Conservation (phyloP, 37 sponge, comb jelly and placozoan species). For the Halisarca cf. caerulea region DNA sequence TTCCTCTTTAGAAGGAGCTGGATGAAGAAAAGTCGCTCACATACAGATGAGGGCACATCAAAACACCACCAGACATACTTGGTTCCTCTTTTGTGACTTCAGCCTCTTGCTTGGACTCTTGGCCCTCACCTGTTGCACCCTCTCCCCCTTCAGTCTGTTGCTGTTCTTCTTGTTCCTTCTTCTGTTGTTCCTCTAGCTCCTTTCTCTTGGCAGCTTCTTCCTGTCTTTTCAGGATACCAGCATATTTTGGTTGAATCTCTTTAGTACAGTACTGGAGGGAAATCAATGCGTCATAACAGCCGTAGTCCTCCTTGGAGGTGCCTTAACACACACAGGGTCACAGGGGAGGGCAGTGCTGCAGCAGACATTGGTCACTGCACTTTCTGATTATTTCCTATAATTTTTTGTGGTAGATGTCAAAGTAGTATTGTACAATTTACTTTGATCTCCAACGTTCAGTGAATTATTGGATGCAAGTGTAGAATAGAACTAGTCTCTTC, state of each 20-base stretch:
- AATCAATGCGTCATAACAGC: no score
- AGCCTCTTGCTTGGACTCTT: background rate
- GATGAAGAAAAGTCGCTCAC: no score
- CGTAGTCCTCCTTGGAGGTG: no score
- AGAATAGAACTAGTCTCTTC: no score
- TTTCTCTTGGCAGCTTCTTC: background rate
- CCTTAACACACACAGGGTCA: background rate
- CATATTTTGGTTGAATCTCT: background rate
- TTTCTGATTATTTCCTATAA: background rate
- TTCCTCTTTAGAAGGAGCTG: background rate
- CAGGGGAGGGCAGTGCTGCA: no score
- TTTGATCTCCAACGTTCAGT: no score
- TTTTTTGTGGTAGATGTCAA: background rate
- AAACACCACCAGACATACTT: background rate
- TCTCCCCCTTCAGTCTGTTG: background rate
- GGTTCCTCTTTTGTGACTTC: slow-evolving; percentile 1
- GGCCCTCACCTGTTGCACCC: background rate
- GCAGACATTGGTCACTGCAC: background rate
- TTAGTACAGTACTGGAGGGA: background rate
- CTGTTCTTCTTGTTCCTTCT: slow-evolving; percentile 3
- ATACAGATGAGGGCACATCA: background rate
- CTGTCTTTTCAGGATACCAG: background rate
- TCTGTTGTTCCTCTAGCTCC: background rate
- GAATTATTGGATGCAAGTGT: no score
- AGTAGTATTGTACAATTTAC: no score